Evolutionary conservation across 1,140 invertebrate genomes (phyloP).

Genomic region (Drosophila aff.): DNA sequence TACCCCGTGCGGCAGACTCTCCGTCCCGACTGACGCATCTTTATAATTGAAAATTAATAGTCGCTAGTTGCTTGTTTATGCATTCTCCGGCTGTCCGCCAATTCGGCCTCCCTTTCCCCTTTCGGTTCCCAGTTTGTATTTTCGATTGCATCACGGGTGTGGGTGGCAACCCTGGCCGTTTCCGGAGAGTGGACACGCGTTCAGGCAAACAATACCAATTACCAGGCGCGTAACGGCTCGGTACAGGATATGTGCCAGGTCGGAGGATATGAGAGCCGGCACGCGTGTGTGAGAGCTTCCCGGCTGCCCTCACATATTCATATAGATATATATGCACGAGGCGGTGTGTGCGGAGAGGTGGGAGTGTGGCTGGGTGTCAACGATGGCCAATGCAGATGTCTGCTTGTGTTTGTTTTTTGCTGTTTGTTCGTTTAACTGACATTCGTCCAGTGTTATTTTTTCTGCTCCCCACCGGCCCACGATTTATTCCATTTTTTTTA

Average conservation of each 20-base stretch:
- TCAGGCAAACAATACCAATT: conserved; percentile 82
- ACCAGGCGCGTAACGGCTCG: conserved; percentile 66
- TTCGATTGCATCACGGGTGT: conserved; percentile 44
- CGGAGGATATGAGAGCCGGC: conserved; percentile 55
- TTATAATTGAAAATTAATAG: conserved; percentile 79
- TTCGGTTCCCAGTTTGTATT: conserved; percentile 47
- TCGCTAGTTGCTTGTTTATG: conserved; percentile 76
- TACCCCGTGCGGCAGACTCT: conserved; percentile 10
- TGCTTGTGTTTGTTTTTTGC: conserved; percentile 70
- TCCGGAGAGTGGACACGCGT: conserved; percentile 67
- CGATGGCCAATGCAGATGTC: conserved; percentile 56
- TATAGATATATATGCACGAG: conserved; percentile 29
- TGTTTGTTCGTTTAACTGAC: conserved; percentile 79
- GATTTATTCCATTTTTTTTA: conserved; percentile 7
- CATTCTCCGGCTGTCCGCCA: conserved; percentile 24
- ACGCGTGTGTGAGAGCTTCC: conserved; percentile 46
- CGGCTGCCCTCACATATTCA: conserved; percentile 52
- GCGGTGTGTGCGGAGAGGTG: conserved; percentile 2
- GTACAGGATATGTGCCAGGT: conserved; percentile 54
- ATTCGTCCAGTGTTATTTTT: conserved; percentile 62
- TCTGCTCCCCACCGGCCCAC: background rate
- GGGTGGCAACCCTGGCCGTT: conserved; percentile 36
- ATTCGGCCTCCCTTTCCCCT: background rate
- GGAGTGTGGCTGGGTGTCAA: conserved; percentile 33
- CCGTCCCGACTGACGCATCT: conserved; percentile 31